Conservation (phyloP, 2,113 vertebrate species). For the Coptodon rendalli region DNA sequence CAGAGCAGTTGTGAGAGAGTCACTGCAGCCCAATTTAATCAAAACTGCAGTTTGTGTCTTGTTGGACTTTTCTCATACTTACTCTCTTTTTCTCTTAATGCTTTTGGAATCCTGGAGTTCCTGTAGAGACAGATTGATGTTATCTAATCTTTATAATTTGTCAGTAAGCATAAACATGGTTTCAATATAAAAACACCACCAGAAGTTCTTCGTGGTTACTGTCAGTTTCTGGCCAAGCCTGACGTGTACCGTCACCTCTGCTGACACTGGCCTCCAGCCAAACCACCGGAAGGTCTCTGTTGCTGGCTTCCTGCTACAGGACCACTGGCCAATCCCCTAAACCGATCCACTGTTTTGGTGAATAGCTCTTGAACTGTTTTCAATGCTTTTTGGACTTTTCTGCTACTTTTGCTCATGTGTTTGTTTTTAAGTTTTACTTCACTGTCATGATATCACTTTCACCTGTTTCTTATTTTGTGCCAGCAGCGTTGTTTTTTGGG, state of each 20-base stretch:
- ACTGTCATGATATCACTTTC: neutral
- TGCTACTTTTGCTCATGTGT: neutral
- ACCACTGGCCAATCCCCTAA: neutral
- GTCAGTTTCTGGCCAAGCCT: neutral
- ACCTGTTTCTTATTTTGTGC: neutral
- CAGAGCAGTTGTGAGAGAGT: constrained; percentile 44
- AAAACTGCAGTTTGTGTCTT: constrained; percentile 32
- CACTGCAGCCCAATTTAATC: constrained; percentile 57
- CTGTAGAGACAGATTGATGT: neutral
- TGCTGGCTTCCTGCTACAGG: neutral
- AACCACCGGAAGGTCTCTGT: neutral
- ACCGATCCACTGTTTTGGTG: neutral
- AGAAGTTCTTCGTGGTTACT: neutral
- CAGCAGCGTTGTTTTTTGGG: neutral
- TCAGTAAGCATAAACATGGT: neutral
- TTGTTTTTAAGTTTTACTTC: neutral
- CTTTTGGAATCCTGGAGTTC: neutral
- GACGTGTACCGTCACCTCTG: neutral
- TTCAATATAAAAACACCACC: neutral
- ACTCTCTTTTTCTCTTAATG: neutral
- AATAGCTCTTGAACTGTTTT: neutral
- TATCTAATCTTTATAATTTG: neutral
- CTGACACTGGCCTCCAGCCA: neutral
- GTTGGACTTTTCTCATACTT: neutral
- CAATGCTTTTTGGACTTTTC: neutral